Conservation (phyloP, 2,113 vertebrate species). For the Bettongia penicillata region DNA sequence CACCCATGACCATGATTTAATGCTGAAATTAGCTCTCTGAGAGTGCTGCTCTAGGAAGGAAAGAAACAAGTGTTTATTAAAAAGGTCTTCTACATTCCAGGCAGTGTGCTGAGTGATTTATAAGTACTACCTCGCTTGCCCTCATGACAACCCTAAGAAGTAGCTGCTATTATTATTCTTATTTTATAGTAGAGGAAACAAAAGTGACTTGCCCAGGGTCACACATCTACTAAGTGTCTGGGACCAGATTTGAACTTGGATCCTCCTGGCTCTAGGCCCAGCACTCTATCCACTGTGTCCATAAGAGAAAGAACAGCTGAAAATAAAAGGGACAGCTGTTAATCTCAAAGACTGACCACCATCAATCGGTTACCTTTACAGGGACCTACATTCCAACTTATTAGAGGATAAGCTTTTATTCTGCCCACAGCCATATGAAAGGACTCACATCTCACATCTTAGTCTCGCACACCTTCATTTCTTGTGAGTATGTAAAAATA, state of each 20-base stretch:
- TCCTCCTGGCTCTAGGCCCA: background rate
- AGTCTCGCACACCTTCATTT: background rate
- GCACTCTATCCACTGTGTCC: background rate
- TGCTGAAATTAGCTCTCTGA: background rate
- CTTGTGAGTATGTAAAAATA: background rate
- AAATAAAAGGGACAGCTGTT: background rate
- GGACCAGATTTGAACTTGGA: background rate
- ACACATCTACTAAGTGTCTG: background rate
- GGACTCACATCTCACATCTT: background rate
- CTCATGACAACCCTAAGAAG: background rate
- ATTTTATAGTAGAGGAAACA: background rate
- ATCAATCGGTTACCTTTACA: background rate
- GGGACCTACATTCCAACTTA: background rate
- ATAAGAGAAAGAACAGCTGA: background rate
- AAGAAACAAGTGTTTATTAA: background rate
- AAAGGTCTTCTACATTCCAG: background rate
- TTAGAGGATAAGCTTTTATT: background rate
- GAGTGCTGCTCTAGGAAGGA: background rate
- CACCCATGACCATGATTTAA: background rate
- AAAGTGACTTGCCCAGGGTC: background rate
- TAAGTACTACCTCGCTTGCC: background rate
- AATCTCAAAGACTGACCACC: background rate
- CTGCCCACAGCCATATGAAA: background rate
- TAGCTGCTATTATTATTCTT: background rate
- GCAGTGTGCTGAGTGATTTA: background rate